Evolutionary conservation across 1,140 invertebrate genomes (phyloP), one percentile per base, ranked within the genome.

Genomic region (Panagrolaimus sp.): DNA sequence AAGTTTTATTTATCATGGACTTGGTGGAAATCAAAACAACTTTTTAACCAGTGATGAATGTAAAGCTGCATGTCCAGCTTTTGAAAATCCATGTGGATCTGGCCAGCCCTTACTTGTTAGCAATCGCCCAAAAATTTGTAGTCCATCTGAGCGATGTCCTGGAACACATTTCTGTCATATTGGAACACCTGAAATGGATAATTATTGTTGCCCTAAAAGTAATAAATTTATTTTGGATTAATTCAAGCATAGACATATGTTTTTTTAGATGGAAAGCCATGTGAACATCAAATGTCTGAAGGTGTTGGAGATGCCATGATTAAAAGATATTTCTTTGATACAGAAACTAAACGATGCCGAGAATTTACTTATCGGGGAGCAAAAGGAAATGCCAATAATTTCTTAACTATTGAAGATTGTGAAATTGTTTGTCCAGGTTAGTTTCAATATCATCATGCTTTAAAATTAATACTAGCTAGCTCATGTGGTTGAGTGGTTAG

Each of bases 311-410:
- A 27, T 44, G 72, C 66, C 46, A 61, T 68, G 20, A 62, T 83
- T 38, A 70, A 68, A 20, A 74, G 80, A 63, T 83, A 65, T 69
- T 83, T 76, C 70, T 82, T 72, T 71, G 79, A 82, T 63, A 16
- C 63, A 61, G 70, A 78, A 43, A 75, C 68, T 9, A 61, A 72
- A 23, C 67, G 72, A 57, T 82, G 80, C 51, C 70, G 70, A 13
- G 70, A 76, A 16, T 82, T 83, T 64, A 53, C 69, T 5, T 82
- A 82, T 70, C 66, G 73, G 38, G 80, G 80, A 14, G 27, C 67
- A 13, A 71, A 71, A 38, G 80, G 80, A 31, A 82, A 82, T 69
- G 78, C 76, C 23, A 82, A 82, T 61, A 83, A 80, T 45, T 82
- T 82, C 73, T 53, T 80, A 20, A 67, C 77, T 13, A 16, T 65